These are phyloP conservation scores for Lathamus discolor DNA, from an alignment of 2,113 vertebrate species.

Conservation along the genomic window DNA sequence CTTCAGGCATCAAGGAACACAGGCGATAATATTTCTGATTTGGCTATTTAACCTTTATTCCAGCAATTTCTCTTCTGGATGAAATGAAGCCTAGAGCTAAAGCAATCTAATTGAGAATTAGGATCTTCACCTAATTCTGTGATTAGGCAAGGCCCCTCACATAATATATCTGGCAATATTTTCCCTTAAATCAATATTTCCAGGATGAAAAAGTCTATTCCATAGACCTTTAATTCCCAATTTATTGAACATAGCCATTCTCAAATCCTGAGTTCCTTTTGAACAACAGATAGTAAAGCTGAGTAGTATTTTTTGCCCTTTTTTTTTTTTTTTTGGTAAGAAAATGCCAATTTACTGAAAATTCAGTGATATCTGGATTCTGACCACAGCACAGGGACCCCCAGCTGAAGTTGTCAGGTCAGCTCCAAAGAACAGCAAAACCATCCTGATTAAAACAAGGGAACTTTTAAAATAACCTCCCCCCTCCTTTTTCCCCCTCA, in stretches of 20 bases:
- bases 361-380: background rate
- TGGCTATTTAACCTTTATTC: slow-evolving; percentile 56
- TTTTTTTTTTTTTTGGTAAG: background rate
- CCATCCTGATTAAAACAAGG: background rate
- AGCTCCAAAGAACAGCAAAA: background rate
- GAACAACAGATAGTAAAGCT: background rate
- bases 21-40: slow-evolving; percentile 45
- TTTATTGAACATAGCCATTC: background rate
- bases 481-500: accelerated
- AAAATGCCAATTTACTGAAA: background rate
- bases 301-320: background rate
- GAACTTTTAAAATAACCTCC: background rate
- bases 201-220: background rate
- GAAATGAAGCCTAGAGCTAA: slow-evolving; percentile 19
- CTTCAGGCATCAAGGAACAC: slow-evolving; percentile 37
- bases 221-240: background rate
- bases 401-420: background rate
- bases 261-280: background rate
- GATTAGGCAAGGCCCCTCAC: background rate
- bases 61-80: slow-evolving; percentile 24
- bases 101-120: slow-evolving; percentile 1
- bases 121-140: background rate
- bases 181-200: background rate
- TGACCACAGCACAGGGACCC: background rate
- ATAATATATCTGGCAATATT: background rate